Evolutionary conservation across 2,888 invertebrate genomes (phyloP).

Genomic region (Archips xylosteana): DNA sequence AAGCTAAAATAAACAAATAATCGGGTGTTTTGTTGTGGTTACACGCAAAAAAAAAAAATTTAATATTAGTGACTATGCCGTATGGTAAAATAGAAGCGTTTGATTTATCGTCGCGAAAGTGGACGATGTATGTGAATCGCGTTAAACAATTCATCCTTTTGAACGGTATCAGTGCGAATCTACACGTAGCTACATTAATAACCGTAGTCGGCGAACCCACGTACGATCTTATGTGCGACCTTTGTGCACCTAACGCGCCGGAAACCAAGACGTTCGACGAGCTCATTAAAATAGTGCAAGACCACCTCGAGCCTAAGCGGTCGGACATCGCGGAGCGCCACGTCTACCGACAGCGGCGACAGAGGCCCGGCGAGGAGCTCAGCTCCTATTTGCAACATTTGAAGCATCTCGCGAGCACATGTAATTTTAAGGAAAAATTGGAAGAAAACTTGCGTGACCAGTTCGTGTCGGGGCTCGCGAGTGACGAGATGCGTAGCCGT

Average conservation of each 20-base stretch:
- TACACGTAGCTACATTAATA: too few relatives aligned
- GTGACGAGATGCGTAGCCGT: slow-evolving; percentile 16
- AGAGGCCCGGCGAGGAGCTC: neutral
- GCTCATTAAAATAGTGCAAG: neutral
- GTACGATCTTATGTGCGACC: too few relatives aligned
- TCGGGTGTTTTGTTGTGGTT: too few relatives aligned
- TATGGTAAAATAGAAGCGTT: too few relatives aligned
- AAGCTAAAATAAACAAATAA: too few relatives aligned
- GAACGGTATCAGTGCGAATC: too few relatives aligned
- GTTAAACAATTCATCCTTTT: too few relatives aligned
- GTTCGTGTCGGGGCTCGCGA: slow-evolving; percentile 24
- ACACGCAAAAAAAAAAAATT: too few relatives aligned
- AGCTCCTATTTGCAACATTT: neutral
- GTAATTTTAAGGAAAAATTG: neutral
- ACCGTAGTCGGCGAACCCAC: too few relatives aligned
- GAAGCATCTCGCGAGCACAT: slow-evolving; percentile 2
- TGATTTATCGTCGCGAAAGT: too few relatives aligned
- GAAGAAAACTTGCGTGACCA: slow-evolving; percentile 23
- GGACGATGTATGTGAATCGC: too few relatives aligned
- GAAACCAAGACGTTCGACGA: slow-evolving; percentile 6
- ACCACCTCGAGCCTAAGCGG: slow-evolving; percentile 8
- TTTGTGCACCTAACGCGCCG: slow-evolving; percentile 24
- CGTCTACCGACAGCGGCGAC: neutral
- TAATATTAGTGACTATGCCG: too few relatives aligned
- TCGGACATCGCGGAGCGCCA: slow-evolving; percentile 6